Evolutionary conservation across 2,797 vertebrate genomes (phyloP).

Genomic region (Bucorvus abyssinicus): DNA sequence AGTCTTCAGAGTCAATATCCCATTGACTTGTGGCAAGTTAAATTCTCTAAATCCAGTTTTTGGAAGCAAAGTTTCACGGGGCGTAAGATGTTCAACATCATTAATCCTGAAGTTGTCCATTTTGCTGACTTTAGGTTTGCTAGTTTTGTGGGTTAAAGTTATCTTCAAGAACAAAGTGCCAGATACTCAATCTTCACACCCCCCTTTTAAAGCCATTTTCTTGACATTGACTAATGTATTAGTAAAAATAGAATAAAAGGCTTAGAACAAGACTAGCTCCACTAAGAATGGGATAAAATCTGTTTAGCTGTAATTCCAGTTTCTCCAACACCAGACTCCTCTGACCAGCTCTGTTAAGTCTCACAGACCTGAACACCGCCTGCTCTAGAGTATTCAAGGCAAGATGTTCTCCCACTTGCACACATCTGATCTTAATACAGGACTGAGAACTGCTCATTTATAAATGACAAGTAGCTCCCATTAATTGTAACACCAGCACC

Average conservation of each 20-base stretch:
- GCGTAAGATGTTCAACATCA: background rate
- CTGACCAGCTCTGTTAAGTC: background rate
- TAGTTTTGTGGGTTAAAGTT: too few species aligned
- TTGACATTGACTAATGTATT: background rate
- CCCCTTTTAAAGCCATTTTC: background rate
- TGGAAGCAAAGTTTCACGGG: background rate
- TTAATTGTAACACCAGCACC: background rate
- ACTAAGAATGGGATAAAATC: background rate
- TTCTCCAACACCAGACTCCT: background rate
- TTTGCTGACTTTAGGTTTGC: background rate
- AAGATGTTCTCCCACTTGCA: background rate
- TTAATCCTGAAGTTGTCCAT: background rate
- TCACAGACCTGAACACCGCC: background rate
- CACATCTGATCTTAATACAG: background rate
- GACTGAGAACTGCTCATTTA: background rate
- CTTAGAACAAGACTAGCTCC: background rate
- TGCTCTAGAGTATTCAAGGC: background rate
- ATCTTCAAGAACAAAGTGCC: background rate
- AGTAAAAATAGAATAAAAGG: conserved; percentile 22
- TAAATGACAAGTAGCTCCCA: background rate
- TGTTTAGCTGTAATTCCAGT: background rate
- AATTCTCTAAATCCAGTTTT: background rate
- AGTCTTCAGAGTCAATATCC: background rate
- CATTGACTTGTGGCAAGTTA: background rate
- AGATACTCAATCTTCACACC: background rate